These are phyloP conservation scores for Hippoglossus stenolepis DNA, from an alignment of 2,113 vertebrate species.

Conservation along the genomic window DNA sequence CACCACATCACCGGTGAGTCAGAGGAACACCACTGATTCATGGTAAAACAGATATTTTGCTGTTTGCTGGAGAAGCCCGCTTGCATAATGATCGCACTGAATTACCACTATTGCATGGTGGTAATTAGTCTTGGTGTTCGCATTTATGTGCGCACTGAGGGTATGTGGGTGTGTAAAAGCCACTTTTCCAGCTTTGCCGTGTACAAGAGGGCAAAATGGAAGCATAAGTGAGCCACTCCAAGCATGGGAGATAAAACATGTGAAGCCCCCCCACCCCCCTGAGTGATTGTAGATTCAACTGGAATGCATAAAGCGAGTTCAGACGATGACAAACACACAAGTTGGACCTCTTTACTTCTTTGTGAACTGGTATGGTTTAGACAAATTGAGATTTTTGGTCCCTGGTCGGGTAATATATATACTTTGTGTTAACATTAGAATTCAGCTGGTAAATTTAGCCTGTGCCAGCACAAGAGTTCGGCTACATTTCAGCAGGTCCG, in stretches of 20 bases:
- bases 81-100: constrained; percentile 50
- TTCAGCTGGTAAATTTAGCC: constrained; percentile 45
- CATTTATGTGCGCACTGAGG: constrained; percentile 53
- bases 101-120: constrained; percentile 48
- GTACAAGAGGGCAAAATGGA: constrained; percentile 77
- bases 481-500: constrained; percentile 58
- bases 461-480: constrained; percentile 49
- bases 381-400: constrained; percentile 24
- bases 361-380: constrained; percentile 31
- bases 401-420: constrained; percentile 6
- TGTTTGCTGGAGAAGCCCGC: constrained; percentile 49
- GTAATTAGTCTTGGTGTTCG: constrained; percentile 70
- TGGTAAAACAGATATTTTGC: constrained; percentile 44
- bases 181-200: constrained; percentile 69
- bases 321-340: constrained; percentile 56
- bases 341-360: constrained; percentile 47
- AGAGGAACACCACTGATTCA: constrained; percentile 9
- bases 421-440: constrained; percentile 22
- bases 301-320: constrained; percentile 34
- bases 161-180: constrained; percentile 80
- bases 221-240: constrained; percentile 74
- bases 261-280: constrained; percentile 12
- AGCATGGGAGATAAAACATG: constrained; percentile 64
- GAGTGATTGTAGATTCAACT: constrained; percentile 41
- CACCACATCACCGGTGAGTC: not conserved